These are phyloP conservation scores for Agraylea sexmaculata DNA, from an alignment of 1,140 invertebrate genomes.

Conservation along the genomic window DNA sequence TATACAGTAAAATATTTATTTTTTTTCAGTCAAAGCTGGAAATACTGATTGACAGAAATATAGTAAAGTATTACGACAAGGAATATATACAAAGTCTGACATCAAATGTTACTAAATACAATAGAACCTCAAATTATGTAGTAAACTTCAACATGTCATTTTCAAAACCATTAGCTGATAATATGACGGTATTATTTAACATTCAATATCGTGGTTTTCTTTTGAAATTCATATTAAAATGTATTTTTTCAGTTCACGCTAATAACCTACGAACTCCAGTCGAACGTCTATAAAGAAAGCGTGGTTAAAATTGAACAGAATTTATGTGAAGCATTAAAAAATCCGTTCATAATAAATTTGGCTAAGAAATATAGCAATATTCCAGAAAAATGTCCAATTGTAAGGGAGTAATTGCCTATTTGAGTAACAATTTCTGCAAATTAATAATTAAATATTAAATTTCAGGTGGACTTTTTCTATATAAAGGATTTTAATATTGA, in stretches of 20 bases:
- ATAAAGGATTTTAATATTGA: conserved; percentile 7
- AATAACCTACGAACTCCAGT: conserved; percentile 9
- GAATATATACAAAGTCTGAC: conserved; percentile 1
- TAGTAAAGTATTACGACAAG: too few relatives aligned
- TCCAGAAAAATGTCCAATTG: conserved; percentile 10
- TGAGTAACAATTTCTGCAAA: not conserved
- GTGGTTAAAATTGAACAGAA: conserved; percentile 3
- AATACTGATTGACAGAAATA: too few relatives aligned
- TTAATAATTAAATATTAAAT: not conserved
- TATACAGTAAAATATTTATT: too few relatives aligned
- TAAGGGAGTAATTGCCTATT: not conserved
- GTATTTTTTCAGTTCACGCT: conserved; percentile 8
- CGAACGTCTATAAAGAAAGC: conserved; percentile 15
- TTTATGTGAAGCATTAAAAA: conserved; percentile 5
- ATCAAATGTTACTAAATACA: not conserved
- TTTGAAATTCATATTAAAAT: not conserved
- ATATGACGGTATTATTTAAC: conserved; percentile 2
- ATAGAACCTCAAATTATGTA: not conserved
- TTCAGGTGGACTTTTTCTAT: conserved; percentile 5
- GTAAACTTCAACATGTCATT: not conserved
- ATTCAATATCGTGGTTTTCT: not conserved
- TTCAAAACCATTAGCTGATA: not conserved
- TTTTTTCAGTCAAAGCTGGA: too few relatives aligned
- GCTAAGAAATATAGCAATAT: conserved; percentile 8
- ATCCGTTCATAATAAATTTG: not conserved